A percentile compares a stretch with the other conserved stretches of the same genome.
These are phyloP conservation scores for Linurgus olivaceus DNA, from an alignment of 2,797 vertebrate species.

Conservation along the genomic window DNA sequence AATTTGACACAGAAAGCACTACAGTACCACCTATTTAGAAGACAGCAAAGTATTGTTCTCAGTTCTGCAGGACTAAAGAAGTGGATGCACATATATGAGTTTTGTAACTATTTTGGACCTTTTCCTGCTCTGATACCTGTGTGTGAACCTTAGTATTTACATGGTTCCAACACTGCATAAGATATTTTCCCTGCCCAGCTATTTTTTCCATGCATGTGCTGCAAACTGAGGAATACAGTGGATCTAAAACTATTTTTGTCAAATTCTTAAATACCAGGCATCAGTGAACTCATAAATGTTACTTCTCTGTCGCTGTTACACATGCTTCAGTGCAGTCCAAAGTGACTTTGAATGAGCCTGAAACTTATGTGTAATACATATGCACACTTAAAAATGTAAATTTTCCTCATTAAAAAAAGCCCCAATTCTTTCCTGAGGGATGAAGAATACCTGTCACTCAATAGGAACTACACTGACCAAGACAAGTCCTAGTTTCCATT, in stretches of 20 bases:
- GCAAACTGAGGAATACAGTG: neutral
- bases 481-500: neutral
- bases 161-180: neutral
- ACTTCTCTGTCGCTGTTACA: neutral
- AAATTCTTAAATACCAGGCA: neutral
- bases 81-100: neutral
- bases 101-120: neutral
- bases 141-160: neutral
- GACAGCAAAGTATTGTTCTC: neutral
- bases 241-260: neutral
- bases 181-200: too few species aligned
- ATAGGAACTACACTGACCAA: neutral
- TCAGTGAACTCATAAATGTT: neutral
- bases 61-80: neutral
- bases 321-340: neutral
- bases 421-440: neutral
- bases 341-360: neutral
- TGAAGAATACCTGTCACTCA: neutral
- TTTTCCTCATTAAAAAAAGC: neutral
- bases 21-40: neutral
- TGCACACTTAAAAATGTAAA: neutral
- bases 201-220: neutral
- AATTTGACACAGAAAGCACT: neutral
- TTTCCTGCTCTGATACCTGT: neutral
- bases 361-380: neutral